Conservation (phyloP, 2,797 vertebrate genomes). For the Rhincodon typus region DNA sequence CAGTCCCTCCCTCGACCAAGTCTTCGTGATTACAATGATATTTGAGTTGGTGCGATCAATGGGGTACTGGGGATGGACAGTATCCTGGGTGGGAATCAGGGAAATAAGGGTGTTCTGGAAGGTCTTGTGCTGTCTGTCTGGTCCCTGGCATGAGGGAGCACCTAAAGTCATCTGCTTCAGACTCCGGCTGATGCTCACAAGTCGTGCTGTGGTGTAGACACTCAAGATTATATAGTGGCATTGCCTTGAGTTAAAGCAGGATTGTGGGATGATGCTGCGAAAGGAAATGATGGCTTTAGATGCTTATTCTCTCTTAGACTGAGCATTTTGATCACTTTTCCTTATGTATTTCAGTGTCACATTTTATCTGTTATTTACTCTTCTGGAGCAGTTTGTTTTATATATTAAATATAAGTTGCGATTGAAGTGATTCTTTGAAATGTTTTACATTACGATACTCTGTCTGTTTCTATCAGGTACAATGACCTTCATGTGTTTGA, state of each 20-base stretch:
- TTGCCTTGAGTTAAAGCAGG: neutral
- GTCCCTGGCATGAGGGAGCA: neutral
- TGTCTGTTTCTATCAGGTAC: neutral
- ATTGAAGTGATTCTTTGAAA: neutral
- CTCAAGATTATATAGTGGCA: neutral
- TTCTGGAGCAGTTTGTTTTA: neutral
- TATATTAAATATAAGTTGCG: neutral
- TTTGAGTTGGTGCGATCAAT: no score
- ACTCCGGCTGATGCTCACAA: neutral
- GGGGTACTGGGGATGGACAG: no score
- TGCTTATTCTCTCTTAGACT: neutral
- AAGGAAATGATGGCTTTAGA: neutral
- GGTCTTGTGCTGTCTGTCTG: neutral
- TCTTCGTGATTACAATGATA: no score
- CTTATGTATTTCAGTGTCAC: neutral
- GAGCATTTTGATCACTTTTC: neutral
- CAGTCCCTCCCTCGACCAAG: no score
- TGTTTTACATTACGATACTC: neutral
- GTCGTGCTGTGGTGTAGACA: no score
- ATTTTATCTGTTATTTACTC: neutral
- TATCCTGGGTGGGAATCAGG: no score
- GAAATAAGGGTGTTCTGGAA: neutral
- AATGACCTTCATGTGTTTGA: constrained; percentile 29
- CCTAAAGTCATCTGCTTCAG: neutral
- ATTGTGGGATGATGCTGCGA: neutral